phyloP scores from a whole-genome alignment of 2,888 invertebrate species.

The Branchipolynoe longqiensis region DNA sequence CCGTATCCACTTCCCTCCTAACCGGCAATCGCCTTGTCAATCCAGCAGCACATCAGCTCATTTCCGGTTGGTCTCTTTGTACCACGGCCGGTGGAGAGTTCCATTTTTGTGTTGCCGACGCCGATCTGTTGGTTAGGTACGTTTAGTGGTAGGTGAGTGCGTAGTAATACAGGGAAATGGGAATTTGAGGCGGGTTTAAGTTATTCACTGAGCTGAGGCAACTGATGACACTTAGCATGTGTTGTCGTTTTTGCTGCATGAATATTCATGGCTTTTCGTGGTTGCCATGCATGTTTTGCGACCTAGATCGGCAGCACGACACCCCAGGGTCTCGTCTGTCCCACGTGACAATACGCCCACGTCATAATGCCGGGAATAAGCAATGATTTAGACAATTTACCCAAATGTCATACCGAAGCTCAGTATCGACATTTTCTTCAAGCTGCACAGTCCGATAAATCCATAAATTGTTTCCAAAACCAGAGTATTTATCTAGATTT shows the following conservation, averaged over 20 bases:
- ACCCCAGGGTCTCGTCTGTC: neutral
- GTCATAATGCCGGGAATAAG: constrained; percentile 11
- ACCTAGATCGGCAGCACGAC: neutral
- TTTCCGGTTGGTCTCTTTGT: too few species aligned
- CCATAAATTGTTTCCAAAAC: too few species aligned
- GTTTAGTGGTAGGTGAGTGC: neutral
- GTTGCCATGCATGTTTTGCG: neutral
- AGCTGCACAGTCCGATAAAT: too few species aligned
- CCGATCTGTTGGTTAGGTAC: neutral
- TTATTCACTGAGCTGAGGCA: neutral
- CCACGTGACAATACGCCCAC: neutral
- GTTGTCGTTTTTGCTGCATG: constrained; percentile 1
- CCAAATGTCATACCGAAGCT: too few species aligned
- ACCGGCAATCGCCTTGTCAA: too few species aligned
- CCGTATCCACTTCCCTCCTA: too few species aligned
- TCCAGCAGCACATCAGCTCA: too few species aligned
- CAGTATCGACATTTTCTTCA: too few species aligned
- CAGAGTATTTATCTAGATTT: too few species aligned
- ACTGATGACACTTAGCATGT: constrained; percentile 35
- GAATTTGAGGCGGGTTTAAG: constrained; percentile 9
- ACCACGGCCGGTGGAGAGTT: too few species aligned
- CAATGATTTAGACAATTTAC: too few species aligned
- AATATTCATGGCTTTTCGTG: neutral
- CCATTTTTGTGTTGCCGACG: too few species aligned
- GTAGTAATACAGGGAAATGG: neutral